Percentiles rank a stretch among this genome's conserved stretches.
Evolutionary conservation across 2,797 vertebrate genomes (phyloP).

Genomic region (Falco concolor): DNA sequence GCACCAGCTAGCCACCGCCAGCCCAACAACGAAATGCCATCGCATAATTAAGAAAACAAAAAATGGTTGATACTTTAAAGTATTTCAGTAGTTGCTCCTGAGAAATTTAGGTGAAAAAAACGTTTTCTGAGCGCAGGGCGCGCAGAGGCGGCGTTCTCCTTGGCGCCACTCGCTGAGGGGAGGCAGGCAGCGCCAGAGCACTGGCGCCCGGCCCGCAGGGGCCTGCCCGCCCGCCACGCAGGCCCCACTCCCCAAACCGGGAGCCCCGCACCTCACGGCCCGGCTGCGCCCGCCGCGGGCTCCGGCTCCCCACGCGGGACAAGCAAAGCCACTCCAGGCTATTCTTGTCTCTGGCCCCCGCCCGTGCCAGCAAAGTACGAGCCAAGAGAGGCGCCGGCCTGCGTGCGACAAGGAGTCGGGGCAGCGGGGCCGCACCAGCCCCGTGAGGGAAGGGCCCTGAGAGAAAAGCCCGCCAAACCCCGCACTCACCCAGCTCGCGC

Average conservation of each 20-base stretch:
- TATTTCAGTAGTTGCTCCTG: rapidly evolving
- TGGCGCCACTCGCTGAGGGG: not conserved
- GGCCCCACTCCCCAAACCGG: no score
- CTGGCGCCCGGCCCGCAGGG: not conserved
- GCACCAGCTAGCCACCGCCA: not conserved
- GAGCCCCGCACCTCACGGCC: no score
- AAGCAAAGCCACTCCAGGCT: rapidly evolving
- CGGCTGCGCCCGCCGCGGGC: not conserved
- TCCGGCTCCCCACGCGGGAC: not conserved
- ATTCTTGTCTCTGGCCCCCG: rapidly evolving
- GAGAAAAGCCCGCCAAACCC: not conserved
- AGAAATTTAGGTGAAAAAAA: no score
- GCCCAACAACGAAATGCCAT: rapidly evolving
- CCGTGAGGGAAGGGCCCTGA: not conserved
- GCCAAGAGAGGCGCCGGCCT: not conserved
- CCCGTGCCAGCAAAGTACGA: not conserved
- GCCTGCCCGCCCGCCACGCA: not conserved
- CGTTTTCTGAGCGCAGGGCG: rapidly evolving
- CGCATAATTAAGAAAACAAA: not conserved
- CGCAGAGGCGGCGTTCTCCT: no score
- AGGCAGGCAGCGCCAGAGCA: no score
- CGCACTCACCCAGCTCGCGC: not conserved
- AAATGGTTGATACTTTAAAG: rapidly evolving
- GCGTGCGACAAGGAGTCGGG: no score
- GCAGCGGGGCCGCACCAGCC: no score